Base-by-base conservation (phyloP, 37 sponge, comb jelly and placozoan species). In the Aphrocallistes beatrix region DNA sequence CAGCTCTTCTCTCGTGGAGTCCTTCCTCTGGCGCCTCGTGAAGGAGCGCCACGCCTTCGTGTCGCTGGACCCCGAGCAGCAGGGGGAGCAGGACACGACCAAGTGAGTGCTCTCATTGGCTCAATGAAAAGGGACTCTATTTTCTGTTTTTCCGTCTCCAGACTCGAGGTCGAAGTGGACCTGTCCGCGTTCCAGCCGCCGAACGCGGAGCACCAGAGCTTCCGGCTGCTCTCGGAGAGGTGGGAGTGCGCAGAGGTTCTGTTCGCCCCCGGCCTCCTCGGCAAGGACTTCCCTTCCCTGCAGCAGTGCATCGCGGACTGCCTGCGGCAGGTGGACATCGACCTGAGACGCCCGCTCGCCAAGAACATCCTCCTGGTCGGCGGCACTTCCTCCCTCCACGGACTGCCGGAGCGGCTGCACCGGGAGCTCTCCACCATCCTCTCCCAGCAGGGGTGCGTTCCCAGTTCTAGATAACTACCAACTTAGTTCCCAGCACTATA, bases 181-280 rank as follows among this genome's bases (percentile, higher is more conserved):
- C 34, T 60, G 34, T 3, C 75, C 25, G 75, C 10, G 75, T 60
- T 60, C 34, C 6, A 23, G 42, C 86, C 30, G 81, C 81, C 86
- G 82, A 81, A 81, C 82, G 69, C 42, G 25, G 25, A 3, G 36
- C 81, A 60, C 75, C 8, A 30, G 28, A 60, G 34, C 25, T 13
- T 60, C 21, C 34, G 82, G 34, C 23, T 86, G 69, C 17, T 21
- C 16, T 36, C 39, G n/a, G 86, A 86, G 86, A 1, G 86, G 30
- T 86, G 51, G 39, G 81, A 86, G 86, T 86, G 86, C 40, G 86
- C 82, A 0, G 86, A 86, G 34, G 86, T 37, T 1, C 36, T 86
- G 60, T 86, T 86, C 86, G 13, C 30, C 23, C 86, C 86, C 6
- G 51, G 37, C 1, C 82, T 86, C 9, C 6, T 75, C 21, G 86